A percentile compares a stretch with the other conserved stretches of the same genome.
Conservation (phyloP, 1,140 invertebrate genomes). For the Leptopilina boulardi region DNA sequence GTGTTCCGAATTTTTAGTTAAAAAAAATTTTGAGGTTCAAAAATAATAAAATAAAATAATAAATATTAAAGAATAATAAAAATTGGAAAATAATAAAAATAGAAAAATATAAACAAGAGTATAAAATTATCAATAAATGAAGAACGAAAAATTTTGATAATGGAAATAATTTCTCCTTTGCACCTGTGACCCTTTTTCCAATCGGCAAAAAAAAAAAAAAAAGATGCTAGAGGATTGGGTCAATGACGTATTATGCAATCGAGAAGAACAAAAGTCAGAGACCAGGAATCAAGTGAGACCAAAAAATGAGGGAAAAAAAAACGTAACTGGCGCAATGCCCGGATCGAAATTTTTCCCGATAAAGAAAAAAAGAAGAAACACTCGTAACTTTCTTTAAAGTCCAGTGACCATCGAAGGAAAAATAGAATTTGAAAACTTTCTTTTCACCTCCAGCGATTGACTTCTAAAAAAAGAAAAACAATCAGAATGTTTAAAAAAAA, state of each 20-base stretch:
- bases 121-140: neutral
- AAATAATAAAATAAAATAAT: too few species aligned
- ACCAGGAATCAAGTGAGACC: neutral
- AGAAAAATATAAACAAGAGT: too few species aligned
- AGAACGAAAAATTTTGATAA: neutral
- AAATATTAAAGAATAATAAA: too few species aligned
- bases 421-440: neutral
- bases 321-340: constrained; percentile 33
- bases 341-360: constrained; percentile 26
- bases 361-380: too few species aligned
- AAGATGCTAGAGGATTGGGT: neutral
- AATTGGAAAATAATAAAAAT: too few species aligned
- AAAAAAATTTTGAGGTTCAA: too few species aligned
- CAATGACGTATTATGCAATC: constrained; percentile 30
- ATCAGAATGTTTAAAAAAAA: too few species aligned
- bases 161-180: neutral
- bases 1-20: neutral
- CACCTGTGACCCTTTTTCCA: neutral
- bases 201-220: too few species aligned
- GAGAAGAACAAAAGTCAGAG: constrained; percentile 6
- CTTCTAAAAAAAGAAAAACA: too few species aligned
- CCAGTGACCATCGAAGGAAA: neutral
- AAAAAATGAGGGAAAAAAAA: constrained; percentile 14
- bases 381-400: neutral
- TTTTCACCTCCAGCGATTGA: neutral